Base-by-base conservation (phyloP, 2,797 vertebrate species). In the Gouania willdenowi region DNA sequence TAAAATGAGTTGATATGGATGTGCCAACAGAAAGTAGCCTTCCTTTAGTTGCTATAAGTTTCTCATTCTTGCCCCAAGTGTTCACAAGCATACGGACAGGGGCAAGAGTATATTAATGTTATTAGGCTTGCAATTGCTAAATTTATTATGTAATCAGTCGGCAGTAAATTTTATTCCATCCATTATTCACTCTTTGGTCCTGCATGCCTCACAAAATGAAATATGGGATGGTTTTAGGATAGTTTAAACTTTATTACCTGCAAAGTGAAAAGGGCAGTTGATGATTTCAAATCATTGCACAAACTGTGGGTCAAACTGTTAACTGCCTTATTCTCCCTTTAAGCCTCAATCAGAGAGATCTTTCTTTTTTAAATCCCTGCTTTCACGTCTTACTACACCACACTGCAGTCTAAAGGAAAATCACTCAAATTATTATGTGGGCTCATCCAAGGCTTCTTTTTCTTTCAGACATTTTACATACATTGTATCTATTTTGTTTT, bases 311-410 rank as follows among this genome's bases (percentile, higher is more conserved):
- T 65, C 40, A 47, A 46, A 48, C 47, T 18, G 41, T 48, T 34
- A 60, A 9, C 19, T n/a, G 22, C 33, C 23, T 27, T 31, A 50
- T 17, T 50, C 38, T 54, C 28, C 29, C 0, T 5, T 13, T 26
- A 42, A 14, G 5, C 12, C 17, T 40, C 7, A n/a, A 10, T 54
- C 36, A 31, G 22, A 33, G 41, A 37, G 18, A 32, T 35, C 5
- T 15, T 27, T 35, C 25, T 43, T 32, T 23, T 10, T 42, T 12
- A 43, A 64, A 57, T 46, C 66, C 43, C 23, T 46, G 38, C 46
- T 52, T 40, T 55, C 42, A 64, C 30, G 42, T 62, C 51, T 52
- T 16, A 31, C 46, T 20, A 35, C 7, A 22, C 18, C 15, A 6
- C 4, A 24, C 18, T 45, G 17, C 17, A 32, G 27, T 33, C 67